Evolutionary conservation across 2,888 invertebrate species (phyloP), one percentile per base, ranked within the genome.

Genomic region (Antitype chi): DNA sequence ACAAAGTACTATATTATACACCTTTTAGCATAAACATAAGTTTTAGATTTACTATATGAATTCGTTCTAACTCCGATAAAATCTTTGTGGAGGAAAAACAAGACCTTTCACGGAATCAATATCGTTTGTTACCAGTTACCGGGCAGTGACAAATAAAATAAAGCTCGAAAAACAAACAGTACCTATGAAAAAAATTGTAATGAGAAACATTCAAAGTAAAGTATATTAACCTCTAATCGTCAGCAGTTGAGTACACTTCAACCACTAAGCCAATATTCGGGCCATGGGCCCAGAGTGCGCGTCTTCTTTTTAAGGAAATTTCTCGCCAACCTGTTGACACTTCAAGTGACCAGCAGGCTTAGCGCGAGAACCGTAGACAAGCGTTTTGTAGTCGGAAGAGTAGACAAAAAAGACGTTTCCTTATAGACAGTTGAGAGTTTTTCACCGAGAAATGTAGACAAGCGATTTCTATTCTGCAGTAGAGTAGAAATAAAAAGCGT

Each of bases 11-110:
- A 32, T 76, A 80, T 82, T 82, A 82, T 82, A 80, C 82, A 75
- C 80, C n/a, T 72, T n/a, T 83, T 84, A 83, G 76, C 82, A 82
- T 82, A 82, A 82, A 82, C 82, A 84, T 72, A 84, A 71, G 84
- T 80, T 75, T 80, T 72, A 83, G 76, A 84, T 82, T 84, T 83
- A 82, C 80, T 82, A 59, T 82, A 83, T 83, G 69, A 75, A 84
- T 82, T 79, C 82, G 49, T 71, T 83, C 7, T 70, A 70, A 85
- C 28, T 77, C 17, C 60, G 82, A 82, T 82, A 80, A 72, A 62
- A 81, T 84, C 83, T 78, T 64, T n/a, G 70, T 70, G 55, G 28
- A 53, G 70, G 70, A 74, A 83, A 80, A 84, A 85, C 82, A 80
- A 80, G 75, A 71, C 66, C 81, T 74, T 78, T 75, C 82, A 66